These are phyloP conservation scores for Etheostoma perlongum DNA, from an alignment of 2,797 vertebrate genomes.

Conservation along the genomic window DNA sequence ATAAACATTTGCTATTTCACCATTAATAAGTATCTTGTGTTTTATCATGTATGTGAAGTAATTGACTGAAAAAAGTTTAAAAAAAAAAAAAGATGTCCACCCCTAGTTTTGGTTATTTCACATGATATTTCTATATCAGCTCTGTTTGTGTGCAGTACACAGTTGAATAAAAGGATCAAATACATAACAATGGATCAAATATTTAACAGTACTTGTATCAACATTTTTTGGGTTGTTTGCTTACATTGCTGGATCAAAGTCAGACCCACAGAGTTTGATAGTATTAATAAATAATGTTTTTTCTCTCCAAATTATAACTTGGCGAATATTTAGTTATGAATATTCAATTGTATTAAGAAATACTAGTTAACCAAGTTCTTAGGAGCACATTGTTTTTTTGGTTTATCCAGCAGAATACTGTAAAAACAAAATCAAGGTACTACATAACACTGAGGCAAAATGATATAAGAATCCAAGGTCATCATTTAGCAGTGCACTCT, in stretches of 20 bases:
- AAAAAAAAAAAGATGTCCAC: not conserved
- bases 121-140: not conserved
- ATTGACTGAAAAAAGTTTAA: not conserved
- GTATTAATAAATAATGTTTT: not conserved
- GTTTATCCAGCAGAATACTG: conserved; percentile 5
- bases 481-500: not conserved
- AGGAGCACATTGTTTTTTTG: not conserved
- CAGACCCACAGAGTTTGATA: not conserved
- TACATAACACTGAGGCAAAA: conserved; percentile 8
- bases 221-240: not conserved
- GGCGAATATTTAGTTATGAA: conserved; percentile 2
- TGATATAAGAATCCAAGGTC: not conserved
- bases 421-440: conserved; percentile 6
- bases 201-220: not conserved
- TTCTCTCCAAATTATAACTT: not conserved
- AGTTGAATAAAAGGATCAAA: not conserved
- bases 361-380: conserved; percentile 4
- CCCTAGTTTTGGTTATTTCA: not conserved
- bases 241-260: conserved; percentile 3
- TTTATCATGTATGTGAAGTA: not conserved
- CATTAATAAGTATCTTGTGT: not conserved
- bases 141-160: not conserved
- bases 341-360: not conserved
- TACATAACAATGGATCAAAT: not conserved
- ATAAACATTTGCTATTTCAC: not conserved